Percentiles rank a stretch among this genome's conserved stretches.
Conservation (phyloP, 1,140 invertebrate species). For the Cephus cinctus region DNA sequence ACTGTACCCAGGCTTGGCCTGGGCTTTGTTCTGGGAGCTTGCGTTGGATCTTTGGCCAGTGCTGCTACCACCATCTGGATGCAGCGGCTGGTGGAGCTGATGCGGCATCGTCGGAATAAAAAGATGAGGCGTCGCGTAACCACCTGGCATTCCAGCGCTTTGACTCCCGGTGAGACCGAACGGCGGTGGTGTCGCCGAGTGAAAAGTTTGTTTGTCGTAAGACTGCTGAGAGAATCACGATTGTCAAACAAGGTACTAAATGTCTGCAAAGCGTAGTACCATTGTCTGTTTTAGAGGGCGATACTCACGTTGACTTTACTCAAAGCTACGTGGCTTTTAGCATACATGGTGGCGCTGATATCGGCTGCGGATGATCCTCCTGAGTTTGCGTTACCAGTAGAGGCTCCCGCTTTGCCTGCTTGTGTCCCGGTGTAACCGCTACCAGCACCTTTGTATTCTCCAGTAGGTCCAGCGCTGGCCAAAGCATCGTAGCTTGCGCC, state of each 20-base stretch:
- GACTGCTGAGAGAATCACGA: conserved; percentile 59
- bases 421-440: conserved; percentile 50
- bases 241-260: background rate
- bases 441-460: conserved; percentile 48
- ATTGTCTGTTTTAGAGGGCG: too few relatives aligned
- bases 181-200: conserved; percentile 79
- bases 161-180: conserved; percentile 74
- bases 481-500: conserved; percentile 66
- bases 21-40: conserved; percentile 67
- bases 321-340: conserved; percentile 71
- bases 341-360: conserved; percentile 68
- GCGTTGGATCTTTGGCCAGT: conserved; percentile 67
- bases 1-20: conserved; percentile 66
- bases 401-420: conserved; percentile 53
- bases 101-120: conserved; percentile 75
- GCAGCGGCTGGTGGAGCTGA: conserved; percentile 73
- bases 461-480: conserved; percentile 56
- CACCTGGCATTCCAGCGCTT: conserved; percentile 69
- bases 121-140: conserved; percentile 64
- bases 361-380: conserved; percentile 63
- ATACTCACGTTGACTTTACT: conserved; percentile 73
- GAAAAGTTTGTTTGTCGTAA: conserved; percentile 83
- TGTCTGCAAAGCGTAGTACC: too few relatives aligned
- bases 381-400: conserved; percentile 52
- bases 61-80: conserved; percentile 68